Base-by-base conservation (phyloP, 2,888 invertebrate species). In the Taphrorychus bicolor region DNA sequence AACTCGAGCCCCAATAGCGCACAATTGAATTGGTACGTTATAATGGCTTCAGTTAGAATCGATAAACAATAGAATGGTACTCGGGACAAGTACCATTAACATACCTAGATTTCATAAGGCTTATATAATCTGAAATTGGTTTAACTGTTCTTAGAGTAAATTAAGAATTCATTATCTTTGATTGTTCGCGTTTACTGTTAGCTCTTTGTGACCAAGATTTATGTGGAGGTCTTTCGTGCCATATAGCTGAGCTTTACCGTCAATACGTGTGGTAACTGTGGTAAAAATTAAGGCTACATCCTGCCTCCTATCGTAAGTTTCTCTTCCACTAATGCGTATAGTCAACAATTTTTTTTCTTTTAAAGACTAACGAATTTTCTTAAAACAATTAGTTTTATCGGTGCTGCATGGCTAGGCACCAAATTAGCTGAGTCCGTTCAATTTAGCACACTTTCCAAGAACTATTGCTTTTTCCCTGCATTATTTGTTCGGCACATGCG, bases 81-180 rank as follows among this genome's bases (percentile, higher is more conserved):
- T 32, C 11, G 32, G 32, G 32, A 32, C 32, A 32, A 32, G 32
- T 32, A 32, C 32, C 32, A 32, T 32, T 32, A 32, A 32, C 3
- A 32, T 32, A 11, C 3, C 32, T 32, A 32, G 16, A 45, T 45
- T 45, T 45, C 45, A 45, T 49, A 49, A 49, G 49, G 11, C 49
- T 53, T 53, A 53, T 24, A 22, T 53, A 53, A 53, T n/a, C 22
- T n/a, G 23, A 22, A 49, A 18, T 32, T 9, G 32, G 32, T 22
- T 9, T 61, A 63, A 63, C 63, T 40, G 63, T 63, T 63, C 48
- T 54, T 48, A 45, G 24, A 63, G 63, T 63, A 63, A 49, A 49
- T 48, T 32, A 49, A 42, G 22, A 49, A 57, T 63, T 63, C 45
- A 40, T 49, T 57, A 63, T 45, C 48, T 56, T 16, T 49, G 56